Base-by-base conservation (phyloP, 2,113 vertebrate species). In the Drymodes brunneopygia region DNA sequence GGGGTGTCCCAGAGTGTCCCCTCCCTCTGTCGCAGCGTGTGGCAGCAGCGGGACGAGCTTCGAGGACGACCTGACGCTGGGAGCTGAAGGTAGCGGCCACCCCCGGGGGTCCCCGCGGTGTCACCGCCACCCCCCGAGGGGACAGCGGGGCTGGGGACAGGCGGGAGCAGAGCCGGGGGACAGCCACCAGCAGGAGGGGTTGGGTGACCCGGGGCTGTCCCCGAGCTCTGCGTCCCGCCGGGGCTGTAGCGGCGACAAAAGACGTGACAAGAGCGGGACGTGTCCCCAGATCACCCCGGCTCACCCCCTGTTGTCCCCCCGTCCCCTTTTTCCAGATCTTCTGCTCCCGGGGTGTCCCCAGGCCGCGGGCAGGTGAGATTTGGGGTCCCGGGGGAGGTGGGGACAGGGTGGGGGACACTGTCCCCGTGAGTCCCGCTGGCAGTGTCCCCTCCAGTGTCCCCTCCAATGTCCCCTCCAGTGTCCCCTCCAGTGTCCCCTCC, bases 61-160 rank as follows among this genome's bases (percentile, higher is more conserved):
- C 77, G 98, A 98, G 72, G 98, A 99, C 95, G 98, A 99, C 69
- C 97, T 99, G 88, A 98, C 91, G 70, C 98, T 98, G 36, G 99
- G 99, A 95, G 98, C 98, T 57, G 99, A 99, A 96, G 99, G 99
- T 99, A 97, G 94, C 95, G 18, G 21, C 10, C 45, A 6, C 15
- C 31, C 44, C 35, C 0, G 7, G 47, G 36, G 25, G 75, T 65
- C 64, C 69, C 74, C 36, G 11, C 1, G 2, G 17, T 27, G 75
- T 35, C 85, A 38, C 38, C 38, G 38, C 38, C 38, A 38, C 38
- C 38, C 25, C 35, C 17, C 12, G 22, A 17, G 12, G 56, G 23
- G 70, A 5, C 44, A 5, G 27, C n/a, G n/a, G n/a, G n/a, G n/a
- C n/a, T n/a, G 12, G 56, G 23, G 70, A 5, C 44, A 5, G 27